Percentiles rank a stretch among this genome's conserved stretches.
phyloP scores from a whole-genome alignment of 2,888 invertebrate species.

The Apodemia zela region DNA sequence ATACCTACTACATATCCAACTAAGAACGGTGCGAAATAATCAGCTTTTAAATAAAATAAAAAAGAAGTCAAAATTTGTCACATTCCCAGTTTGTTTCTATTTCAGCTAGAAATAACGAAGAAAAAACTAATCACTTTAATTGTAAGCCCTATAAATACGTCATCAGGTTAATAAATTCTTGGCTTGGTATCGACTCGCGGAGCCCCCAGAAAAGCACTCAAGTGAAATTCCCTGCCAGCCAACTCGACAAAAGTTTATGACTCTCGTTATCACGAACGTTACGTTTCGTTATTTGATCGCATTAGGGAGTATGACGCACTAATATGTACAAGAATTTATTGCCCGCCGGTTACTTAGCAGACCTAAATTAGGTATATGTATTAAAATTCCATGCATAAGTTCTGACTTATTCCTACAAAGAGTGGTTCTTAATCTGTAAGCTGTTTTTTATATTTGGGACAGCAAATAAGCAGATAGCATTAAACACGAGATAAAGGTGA shows the following conservation, averaged over 20 bases:
- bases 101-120: too few relatives aligned
- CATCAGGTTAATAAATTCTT: constrained; percentile 17
- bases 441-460: too few relatives aligned
- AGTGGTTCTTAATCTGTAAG: too few relatives aligned
- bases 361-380: neutral
- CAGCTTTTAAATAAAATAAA: too few relatives aligned
- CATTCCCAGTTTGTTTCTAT: too few relatives aligned
- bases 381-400: neutral
- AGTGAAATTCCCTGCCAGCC: constrained; percentile 58
- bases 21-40: too few relatives aligned
- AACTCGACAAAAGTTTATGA: constrained; percentile 52
- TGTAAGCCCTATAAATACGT: constrained; percentile 2
- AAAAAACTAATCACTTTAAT: neutral
- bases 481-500: too few relatives aligned
- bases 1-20: too few relatives aligned
- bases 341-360: constrained; percentile 20
- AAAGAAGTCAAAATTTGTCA: too few relatives aligned
- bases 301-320: constrained; percentile 56
- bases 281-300: constrained; percentile 74
- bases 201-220: constrained; percentile 53
- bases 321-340: constrained; percentile 39
- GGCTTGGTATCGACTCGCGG: constrained; percentile 38
- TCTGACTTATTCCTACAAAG: too few relatives aligned
- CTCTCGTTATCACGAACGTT: constrained; percentile 71
- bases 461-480: too few relatives aligned